phyloP scores from a whole-genome alignment of 2,888 invertebrate genomes.

The Hyposoter dolosus region DNA sequence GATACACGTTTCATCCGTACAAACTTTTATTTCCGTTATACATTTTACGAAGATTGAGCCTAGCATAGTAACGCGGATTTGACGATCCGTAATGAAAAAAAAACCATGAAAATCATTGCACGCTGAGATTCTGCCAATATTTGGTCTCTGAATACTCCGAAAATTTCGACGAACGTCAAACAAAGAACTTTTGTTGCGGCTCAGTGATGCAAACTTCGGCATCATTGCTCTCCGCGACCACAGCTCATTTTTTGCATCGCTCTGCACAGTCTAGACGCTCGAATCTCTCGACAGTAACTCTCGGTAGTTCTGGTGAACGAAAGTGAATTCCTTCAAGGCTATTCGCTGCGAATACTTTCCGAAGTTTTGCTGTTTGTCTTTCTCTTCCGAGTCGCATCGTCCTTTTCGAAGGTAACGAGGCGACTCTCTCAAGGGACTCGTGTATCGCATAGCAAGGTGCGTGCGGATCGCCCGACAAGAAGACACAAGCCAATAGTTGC shows the following conservation, averaged over 20 bases:
- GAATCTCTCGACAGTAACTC: not conserved
- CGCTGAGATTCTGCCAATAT: not conserved
- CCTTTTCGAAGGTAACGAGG: not conserved
- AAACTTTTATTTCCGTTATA: not conserved
- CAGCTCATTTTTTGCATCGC: not conserved
- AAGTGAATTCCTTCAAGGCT: not conserved
- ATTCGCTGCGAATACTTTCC: not conserved
- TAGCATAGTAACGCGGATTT: constrained; percentile 20
- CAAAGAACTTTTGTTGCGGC: not conserved
- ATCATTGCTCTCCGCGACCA: not conserved
- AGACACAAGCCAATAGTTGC: not conserved
- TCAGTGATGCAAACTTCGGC: not conserved
- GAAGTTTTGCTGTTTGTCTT: not conserved
- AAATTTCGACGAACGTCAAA: not conserved
- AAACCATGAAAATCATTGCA: not conserved
- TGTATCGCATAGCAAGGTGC: not conserved
- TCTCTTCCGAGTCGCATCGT: not conserved
- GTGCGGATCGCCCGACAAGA: not conserved
- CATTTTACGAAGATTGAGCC: not conserved
- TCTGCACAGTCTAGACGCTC: not conserved
- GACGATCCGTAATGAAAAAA: not conserved
- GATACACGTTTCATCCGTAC: not conserved
- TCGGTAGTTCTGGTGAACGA: not conserved
- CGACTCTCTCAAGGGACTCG: not conserved
- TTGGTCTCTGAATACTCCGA: not conserved